Base-by-base conservation (phyloP, 2,888 invertebrate species). In the Liposcelis brunnea region DNA sequence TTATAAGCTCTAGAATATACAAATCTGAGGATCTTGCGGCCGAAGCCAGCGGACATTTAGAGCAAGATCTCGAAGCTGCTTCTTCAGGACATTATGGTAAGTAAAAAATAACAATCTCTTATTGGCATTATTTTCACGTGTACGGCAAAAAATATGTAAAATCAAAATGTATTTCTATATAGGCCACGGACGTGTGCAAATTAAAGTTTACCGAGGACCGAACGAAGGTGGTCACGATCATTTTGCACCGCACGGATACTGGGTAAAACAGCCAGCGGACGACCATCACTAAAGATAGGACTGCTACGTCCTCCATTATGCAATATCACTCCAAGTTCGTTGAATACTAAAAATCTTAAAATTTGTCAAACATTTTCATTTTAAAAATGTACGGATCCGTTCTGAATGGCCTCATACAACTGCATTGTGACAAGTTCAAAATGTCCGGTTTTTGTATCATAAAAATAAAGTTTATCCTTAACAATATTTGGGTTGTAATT, bases 201-300 rank as follows among this genome's bases (percentile, higher is more conserved):
- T 80, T 50, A 80, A 80, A 61, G 79, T 80, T 34, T 80, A 78
- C 61, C 62, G 80, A 50, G 80, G 80, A 0, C 79, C 80, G 0
- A 71, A 75, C 2, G 73, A 73, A 52, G 72, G 71, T 48, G 60
- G 61, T 26, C 63, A 65, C 48, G 61, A 68, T 31, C 68, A 72
- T 18, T 75, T 73, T 54, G 77, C 78, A 2, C 77, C 78, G 0
- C 77, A 77, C 73, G 79, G 78, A 2, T 79, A 73, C 58, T 79
- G 77, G 77, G 74, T 77, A 31, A 77, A 77, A 52, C 77, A 77
- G 55, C 77, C 78, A 3, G 72, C 75, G 0, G 76, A 77, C 52
- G 72, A 74, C 43, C 59, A 70, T 50, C 60, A 62, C 49, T 57
- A 62, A n/a, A n/a, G n/a, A n/a, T n/a, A n/a, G n/a, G n/a, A n/a